Base-by-base conservation (phyloP, 2,888 invertebrate genomes). In the Leucophenga maculata region DNA sequence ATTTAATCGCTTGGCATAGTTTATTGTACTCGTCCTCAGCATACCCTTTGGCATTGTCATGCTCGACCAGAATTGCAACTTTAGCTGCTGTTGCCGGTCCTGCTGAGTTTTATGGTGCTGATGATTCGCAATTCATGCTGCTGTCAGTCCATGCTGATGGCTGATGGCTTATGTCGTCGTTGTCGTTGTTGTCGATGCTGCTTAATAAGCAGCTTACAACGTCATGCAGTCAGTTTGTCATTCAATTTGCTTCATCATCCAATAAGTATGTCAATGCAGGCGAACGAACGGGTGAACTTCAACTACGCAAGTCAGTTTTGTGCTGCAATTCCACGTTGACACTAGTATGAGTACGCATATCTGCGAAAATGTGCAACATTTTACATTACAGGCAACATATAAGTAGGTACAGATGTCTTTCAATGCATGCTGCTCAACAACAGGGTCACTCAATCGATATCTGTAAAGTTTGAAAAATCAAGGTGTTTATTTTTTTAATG, bases 191-290 rank as follows among this genome's bases (percentile, higher is more conserved):
- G 71, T 59, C 72, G 67, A 59, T 72, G 81, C 81, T 74, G 81
- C 83, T 75, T 80, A 80, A 83, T 80, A 80, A 82, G 80, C 81
- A 82, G 79, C 79, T 82, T 78, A 77, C 77, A 78, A 76, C 81
- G 72, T 76, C 74, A 74, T 73, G 77, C 81, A 81, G 81, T 78
- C 83, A 81, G 80, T 81, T 78, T 81, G 80, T 83, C 80, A 83
- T 80, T 83, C 81, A 81, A 79, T 81, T 81, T 81, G 83, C 80
- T 77, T 81, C 81, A 83, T 83, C 80, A 81, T 83, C 81, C 82
- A 83, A 80, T 81, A 81, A 81, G 80, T 83, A 73, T 83, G 83
- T 81, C 80, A 81, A 83, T 81, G 80, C 73, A 83, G 74, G 73
- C 72, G 75, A 64, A 16, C 62, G 26, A 64, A 46, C 46, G 60